Percentiles rank a stretch among this genome's conserved stretches.
Conservation (phyloP, 2,888 invertebrate species). For the Aporophyla nigra region DNA sequence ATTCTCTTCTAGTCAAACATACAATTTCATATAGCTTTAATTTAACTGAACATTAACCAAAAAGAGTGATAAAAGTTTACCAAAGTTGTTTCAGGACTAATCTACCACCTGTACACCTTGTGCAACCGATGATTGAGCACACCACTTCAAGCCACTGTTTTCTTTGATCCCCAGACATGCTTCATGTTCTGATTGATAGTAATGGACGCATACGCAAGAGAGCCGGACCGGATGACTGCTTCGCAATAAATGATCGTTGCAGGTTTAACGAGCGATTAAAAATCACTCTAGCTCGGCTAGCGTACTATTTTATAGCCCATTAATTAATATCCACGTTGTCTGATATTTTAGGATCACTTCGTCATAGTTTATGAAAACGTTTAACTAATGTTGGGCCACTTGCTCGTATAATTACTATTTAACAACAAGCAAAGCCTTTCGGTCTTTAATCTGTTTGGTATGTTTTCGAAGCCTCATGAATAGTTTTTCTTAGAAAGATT, state of each 20-base stretch:
- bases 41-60: neutral
- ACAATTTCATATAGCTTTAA: neutral
- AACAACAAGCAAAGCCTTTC: slow-evolving; percentile 1
- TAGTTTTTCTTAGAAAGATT: neutral
- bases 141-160: slow-evolving; percentile 39
- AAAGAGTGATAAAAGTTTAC: neutral
- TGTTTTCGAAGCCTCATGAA: neutral
- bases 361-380: slow-evolving; percentile 61
- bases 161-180: slow-evolving; percentile 55
- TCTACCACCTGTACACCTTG: slow-evolving; percentile 11
- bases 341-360: slow-evolving; percentile 65
- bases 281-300: slow-evolving; percentile 73
- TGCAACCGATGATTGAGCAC: slow-evolving; percentile 37
- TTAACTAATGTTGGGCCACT: slow-evolving; percentile 32
- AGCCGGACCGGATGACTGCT: slow-evolving; percentile 52
- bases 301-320: slow-evolving; percentile 77
- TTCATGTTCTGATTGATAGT: slow-evolving; percentile 59
- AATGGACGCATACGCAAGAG: slow-evolving; percentile 52
- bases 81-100: slow-evolving; percentile 15
- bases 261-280: slow-evolving; percentile 79
- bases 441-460: neutral
- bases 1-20: neutral
- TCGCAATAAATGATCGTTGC: slow-evolving; percentile 70
- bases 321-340: slow-evolving; percentile 73
- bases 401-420: slow-evolving; percentile 9